A percentile compares a stretch with the other conserved stretches of the same genome.
These are phyloP conservation scores for Caerostris extrusa DNA, from an alignment of 1,140 invertebrate genomes.

Conservation along the genomic window DNA sequence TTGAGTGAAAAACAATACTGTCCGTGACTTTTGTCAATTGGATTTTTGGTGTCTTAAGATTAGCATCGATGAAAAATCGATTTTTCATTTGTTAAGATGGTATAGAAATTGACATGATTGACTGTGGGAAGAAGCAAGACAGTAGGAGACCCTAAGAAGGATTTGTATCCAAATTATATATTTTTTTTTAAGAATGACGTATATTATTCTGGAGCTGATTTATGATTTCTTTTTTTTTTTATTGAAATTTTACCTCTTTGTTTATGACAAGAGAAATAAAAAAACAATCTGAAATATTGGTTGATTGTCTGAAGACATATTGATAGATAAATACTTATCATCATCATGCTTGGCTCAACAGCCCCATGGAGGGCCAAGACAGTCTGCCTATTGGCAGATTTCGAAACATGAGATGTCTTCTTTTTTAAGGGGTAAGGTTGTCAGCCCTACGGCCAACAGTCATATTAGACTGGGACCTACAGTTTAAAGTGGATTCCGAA, in stretches of 20 bases:
- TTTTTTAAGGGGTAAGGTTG: too few species aligned
- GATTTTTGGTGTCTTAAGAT: neutral
- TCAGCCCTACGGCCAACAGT: too few species aligned
- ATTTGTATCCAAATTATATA: neutral
- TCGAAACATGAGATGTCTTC: too few species aligned
- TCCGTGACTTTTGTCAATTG: neutral
- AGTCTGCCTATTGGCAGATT: too few species aligned
- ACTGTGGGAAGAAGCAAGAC: neutral
- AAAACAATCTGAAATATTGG: neutral
- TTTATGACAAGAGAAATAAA: neutral
- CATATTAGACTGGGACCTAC: too few species aligned
- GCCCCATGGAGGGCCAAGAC: too few species aligned
- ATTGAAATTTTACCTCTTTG: neutral
- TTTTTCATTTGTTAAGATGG: neutral
- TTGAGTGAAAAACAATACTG: conserved; percentile 1
- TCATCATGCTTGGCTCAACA: too few species aligned
- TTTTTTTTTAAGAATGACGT: too few species aligned
- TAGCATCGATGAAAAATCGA: neutral
- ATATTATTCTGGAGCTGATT: neutral
- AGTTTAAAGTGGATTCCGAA: too few species aligned
- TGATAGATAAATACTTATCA: too few species aligned
- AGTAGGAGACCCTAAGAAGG: neutral
- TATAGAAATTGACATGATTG: neutral
- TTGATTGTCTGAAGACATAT: too few species aligned
- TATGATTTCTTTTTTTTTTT: neutral